phyloP scores from a whole-genome alignment of 2,888 invertebrate genomes.

The Ctenicera cuprea region DNA sequence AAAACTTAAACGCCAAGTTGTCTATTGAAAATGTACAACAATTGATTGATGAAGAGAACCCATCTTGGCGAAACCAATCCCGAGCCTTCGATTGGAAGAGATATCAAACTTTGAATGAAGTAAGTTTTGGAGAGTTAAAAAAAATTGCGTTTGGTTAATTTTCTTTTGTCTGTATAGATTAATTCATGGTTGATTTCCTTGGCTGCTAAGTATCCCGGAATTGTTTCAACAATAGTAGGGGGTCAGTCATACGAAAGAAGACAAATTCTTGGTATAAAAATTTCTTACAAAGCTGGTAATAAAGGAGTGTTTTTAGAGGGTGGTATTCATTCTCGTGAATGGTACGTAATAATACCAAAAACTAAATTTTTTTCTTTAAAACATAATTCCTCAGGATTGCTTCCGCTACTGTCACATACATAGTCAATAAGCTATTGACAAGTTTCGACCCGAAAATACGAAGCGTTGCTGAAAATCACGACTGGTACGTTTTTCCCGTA shows the following conservation, averaged over 20 bases:
- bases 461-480: slow-evolving; percentile 78
- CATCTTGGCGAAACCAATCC: slow-evolving; percentile 61
- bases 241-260: slow-evolving; percentile 79
- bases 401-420: slow-evolving; percentile 68
- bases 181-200: slow-evolving; percentile 76
- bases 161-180: slow-evolving; percentile 68
- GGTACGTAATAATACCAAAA: slow-evolving; percentile 58
- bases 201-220: slow-evolving; percentile 71
- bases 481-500: slow-evolving; percentile 86
- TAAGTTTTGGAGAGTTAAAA: slow-evolving; percentile 53
- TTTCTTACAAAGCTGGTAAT: slow-evolving; percentile 71
- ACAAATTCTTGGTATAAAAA: slow-evolving; percentile 76
- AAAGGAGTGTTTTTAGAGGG: slow-evolving; percentile 79
- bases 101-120: slow-evolving; percentile 77
- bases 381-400: slow-evolving; percentile 60
- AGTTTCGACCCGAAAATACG: slow-evolving; percentile 75
- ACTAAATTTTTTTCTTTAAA: no score
- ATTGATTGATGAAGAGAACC: slow-evolving; percentile 32
- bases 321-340: slow-evolving; percentile 73
- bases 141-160: not conserved
- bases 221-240: slow-evolving; percentile 73
- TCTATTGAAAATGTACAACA: slow-evolving; percentile 11
- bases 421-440: slow-evolving; percentile 82
- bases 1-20: slow-evolving; percentile 65
- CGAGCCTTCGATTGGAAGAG: slow-evolving; percentile 75